Percentiles rank a stretch among this genome's conserved stretches.
Evolutionary conservation across 2,888 invertebrate genomes (phyloP).

Genomic region (Cremastinae sp.): DNA sequence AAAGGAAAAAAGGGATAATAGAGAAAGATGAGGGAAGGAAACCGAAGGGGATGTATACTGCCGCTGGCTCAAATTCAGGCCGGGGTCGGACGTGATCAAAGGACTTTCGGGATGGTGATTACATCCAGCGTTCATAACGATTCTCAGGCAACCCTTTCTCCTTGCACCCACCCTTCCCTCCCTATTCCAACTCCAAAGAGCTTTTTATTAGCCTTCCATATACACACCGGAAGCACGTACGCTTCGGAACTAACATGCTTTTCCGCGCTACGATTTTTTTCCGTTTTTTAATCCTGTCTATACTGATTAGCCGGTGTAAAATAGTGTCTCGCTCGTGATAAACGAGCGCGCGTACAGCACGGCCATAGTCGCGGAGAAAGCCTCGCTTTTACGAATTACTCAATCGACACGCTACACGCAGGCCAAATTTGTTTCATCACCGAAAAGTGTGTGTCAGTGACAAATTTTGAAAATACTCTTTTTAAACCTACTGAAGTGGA

Average conservation of each 20-base stretch:
- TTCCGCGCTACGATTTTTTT: background rate
- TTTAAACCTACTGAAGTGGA: too few relatives aligned
- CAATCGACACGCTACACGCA: too few relatives aligned
- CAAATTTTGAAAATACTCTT: too few relatives aligned
- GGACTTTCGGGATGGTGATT: constrained; percentile 51
- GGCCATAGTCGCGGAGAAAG: too few relatives aligned
- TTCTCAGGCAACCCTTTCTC: constrained; percentile 28
- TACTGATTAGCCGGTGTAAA: constrained; percentile 22
- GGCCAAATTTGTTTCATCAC: too few relatives aligned
- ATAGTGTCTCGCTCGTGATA: constrained; percentile 14
- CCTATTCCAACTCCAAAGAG: constrained; percentile 21
- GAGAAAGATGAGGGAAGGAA: constrained; percentile 7
- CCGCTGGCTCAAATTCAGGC: constrained; percentile 53
- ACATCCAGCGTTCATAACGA: constrained; percentile 46
- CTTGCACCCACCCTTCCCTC: background rate
- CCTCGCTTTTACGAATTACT: too few relatives aligned
- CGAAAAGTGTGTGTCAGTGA: too few relatives aligned
- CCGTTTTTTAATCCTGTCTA: constrained; percentile 9
- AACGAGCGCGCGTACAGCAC: background rate
- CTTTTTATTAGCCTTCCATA: constrained; percentile 2
- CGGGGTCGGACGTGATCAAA: constrained; percentile 53
- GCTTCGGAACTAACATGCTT: constrained; percentile 9
- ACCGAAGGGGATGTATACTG: constrained; percentile 39
- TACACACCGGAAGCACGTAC: background rate
- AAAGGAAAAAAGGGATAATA: background rate